Conservation (phyloP, 37 sponge, comb jelly and placozoan species). For the Eunapius fragilis region DNA sequence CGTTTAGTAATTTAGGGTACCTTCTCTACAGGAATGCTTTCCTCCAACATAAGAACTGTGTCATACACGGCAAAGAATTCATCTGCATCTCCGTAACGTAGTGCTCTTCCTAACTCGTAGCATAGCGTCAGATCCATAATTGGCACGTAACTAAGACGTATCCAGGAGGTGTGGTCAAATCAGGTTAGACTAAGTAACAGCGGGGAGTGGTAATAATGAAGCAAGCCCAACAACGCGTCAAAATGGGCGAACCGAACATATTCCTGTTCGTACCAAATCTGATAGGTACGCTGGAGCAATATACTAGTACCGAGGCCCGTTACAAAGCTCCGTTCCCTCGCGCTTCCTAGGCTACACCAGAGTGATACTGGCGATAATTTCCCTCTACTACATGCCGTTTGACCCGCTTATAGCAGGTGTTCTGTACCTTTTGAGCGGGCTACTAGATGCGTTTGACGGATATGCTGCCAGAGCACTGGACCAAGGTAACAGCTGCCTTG, state of each 20-base stretch:
- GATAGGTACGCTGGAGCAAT: conserved; percentile 46
- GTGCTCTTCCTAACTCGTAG: conserved; percentile 58
- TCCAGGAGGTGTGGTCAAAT: too few relatives aligned
- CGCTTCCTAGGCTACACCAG: conserved; percentile 69
- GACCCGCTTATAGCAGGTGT: conserved; percentile 28
- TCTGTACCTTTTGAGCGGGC: conserved; percentile 60
- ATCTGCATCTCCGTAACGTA: conserved; percentile 48
- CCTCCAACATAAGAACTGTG: neutral
- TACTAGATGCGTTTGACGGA: conserved; percentile 90
- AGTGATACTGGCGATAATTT: conserved; percentile 52
- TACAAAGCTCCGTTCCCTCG: neutral
- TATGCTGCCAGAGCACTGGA: conserved; percentile 75
- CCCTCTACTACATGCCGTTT: conserved; percentile 84
- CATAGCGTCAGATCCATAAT: conserved; percentile 15
- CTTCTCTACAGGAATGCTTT: neutral
- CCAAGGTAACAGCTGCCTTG: conserved; percentile 42
- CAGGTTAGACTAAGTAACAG: neutral
- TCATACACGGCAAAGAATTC: conserved; percentile 43
- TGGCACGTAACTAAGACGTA: neutral
- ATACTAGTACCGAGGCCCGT: neutral
- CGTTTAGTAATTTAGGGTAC: too few relatives aligned
- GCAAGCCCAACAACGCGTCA: neutral
- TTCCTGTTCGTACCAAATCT: conserved; percentile 86
- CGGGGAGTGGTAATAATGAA: neutral
- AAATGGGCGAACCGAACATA: conserved; percentile 63